Percentiles rank a stretch among this genome's conserved stretches.
Evolutionary conservation across 2,113 vertebrate genomes (phyloP).

Genomic region (Strigops habroptila): DNA sequence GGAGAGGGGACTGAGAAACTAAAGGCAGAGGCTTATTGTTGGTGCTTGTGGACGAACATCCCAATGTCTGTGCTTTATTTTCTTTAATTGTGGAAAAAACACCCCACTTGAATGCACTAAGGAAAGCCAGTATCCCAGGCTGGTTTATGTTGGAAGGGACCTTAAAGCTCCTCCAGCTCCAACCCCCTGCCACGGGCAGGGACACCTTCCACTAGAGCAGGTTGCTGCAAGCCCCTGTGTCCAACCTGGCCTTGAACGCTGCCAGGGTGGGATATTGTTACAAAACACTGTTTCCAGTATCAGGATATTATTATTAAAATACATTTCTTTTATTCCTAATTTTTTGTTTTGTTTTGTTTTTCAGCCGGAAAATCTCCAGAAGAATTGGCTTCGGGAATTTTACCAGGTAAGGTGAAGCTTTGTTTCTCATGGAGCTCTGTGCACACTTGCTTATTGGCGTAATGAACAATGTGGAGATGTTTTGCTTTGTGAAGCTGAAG

Average conservation of each 20-base stretch:
- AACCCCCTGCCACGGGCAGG: not conserved
- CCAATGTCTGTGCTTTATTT: not conserved
- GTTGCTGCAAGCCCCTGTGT: not conserved
- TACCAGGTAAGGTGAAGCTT: slow-evolving; percentile 48
- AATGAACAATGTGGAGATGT: not conserved
- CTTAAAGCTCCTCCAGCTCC: not conserved
- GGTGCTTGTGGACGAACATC: not conserved
- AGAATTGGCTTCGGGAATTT: slow-evolving; percentile 67
- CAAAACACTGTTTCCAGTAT: not conserved
- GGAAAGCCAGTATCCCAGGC: not conserved
- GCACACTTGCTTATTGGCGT: not conserved
- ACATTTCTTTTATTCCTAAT: not conserved
- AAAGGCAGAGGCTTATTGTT: not conserved
- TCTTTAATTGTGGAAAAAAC: not conserved
- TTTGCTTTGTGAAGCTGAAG: not conserved
- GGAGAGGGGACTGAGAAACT: accelerated
- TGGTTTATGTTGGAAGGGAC: not conserved
- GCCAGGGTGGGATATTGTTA: not conserved
- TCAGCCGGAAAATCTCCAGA: slow-evolving; percentile 64
- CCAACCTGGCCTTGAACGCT: not conserved
- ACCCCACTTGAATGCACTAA: not conserved
- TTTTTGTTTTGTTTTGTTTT: not conserved
- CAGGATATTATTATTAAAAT: not conserved
- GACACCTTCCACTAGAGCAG: not conserved
- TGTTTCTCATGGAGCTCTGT: not conserved